These are phyloP conservation scores for Lanius ludovicianus DNA, from an alignment of 2,113 vertebrate species.

Conservation along the genomic window DNA sequence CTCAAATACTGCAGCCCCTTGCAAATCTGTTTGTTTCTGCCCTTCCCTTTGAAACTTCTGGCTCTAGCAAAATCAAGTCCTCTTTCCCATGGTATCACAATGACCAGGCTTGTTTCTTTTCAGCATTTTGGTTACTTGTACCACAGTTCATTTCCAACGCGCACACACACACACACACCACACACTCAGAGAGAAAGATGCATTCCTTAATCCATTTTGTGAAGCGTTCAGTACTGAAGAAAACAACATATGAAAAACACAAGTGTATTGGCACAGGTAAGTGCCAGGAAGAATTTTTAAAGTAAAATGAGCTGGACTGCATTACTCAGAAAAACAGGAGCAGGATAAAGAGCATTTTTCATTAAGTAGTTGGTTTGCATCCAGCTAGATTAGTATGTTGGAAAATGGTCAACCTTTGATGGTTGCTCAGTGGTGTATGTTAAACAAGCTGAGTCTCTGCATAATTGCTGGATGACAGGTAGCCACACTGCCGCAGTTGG, in stretches of 20 bases:
- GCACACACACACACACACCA: not conserved
- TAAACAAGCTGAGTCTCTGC: not conserved
- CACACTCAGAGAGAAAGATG: not conserved
- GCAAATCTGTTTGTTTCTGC: not conserved
- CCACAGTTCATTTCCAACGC: not conserved
- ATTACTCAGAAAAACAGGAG: not conserved
- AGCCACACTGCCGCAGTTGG: not conserved
- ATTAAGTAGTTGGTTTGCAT: not conserved
- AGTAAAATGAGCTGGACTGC: not conserved
- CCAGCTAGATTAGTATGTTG: not conserved
- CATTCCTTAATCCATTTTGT: not conserved
- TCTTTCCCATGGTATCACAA: not conserved
- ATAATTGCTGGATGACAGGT: not conserved
- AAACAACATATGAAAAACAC: not conserved
- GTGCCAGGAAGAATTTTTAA: not conserved
- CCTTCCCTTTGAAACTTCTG: not conserved
- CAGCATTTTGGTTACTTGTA: not conserved
- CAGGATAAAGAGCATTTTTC: not conserved
- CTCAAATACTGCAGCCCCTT: not conserved
- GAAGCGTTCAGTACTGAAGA: not conserved
- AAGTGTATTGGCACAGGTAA: not conserved
- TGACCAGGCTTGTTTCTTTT: not conserved
- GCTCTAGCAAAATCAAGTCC: not conserved
- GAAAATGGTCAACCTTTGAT: conserved; percentile 13
- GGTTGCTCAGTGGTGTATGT: not conserved